Percentiles rank a stretch among this genome's conserved stretches.
phyloP scores from a whole-genome alignment of 2,888 invertebrate genomes.

The Spodoptera littoralis region DNA sequence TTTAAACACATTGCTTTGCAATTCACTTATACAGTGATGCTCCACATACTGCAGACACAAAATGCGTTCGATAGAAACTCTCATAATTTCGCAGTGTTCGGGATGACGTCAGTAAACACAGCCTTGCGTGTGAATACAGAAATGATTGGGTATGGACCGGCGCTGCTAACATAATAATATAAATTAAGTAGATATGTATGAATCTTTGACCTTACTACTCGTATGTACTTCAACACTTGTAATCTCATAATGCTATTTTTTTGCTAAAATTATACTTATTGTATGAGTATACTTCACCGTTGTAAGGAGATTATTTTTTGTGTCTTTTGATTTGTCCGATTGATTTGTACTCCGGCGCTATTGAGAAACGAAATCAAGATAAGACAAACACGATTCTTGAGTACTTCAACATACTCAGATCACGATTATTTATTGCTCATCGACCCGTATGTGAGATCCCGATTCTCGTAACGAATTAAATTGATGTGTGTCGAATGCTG shows the following conservation, averaged over 20 bases:
- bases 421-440: conserved; percentile 35
- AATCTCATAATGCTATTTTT: conserved; percentile 47
- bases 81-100: conserved; percentile 57
- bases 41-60: conserved; percentile 35
- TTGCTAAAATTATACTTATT: conserved; percentile 17
- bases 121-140: conserved; percentile 67
- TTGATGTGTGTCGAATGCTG: conserved; percentile 75
- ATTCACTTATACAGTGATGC: conserved; percentile 10
- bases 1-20: conserved; percentile 17
- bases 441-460: conserved; percentile 60
- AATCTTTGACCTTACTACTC: conserved; percentile 45
- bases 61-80: conserved; percentile 57
- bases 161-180: conserved; percentile 36
- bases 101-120: conserved; percentile 68
- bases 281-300: background rate
- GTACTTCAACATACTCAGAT: conserved; percentile 13
- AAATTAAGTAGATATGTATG: conserved; percentile 17
- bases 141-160: conserved; percentile 56
- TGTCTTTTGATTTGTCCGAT: background rate
- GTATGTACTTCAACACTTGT: conserved; percentile 19
- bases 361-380: conserved; percentile 29
- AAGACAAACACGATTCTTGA: conserved; percentile 12
- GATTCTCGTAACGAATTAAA: conserved; percentile 70
- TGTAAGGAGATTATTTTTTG: conserved; percentile 1
- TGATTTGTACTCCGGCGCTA: conserved; percentile 3